Evolutionary conservation across 2,113 vertebrate genomes (phyloP), one percentile per base, ranked within the genome.

Genomic region (Embiotoca jacksoni): DNA sequence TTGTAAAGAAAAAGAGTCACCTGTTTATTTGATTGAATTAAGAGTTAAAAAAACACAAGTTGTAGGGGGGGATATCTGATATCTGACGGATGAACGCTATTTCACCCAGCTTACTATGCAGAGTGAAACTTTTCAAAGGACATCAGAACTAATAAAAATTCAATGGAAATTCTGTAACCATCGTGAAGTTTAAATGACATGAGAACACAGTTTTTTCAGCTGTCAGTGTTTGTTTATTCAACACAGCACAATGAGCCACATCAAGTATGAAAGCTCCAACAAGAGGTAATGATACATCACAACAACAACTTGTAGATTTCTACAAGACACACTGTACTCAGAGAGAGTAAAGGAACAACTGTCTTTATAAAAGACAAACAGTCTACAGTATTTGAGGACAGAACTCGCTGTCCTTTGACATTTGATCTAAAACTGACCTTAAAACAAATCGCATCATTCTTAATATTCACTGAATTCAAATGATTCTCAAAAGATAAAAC

Each of bases 301-400:
- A 85, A 67, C 72, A 72, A 75, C 35, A 65, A 54, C 69, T 63
- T 84, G 78, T 77, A 82, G 67, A 71, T 73, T 77, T 75, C 14
- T 15, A 72, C 77, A 81, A 83, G 54, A 86, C 57, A 57, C 58
- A 44, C 13, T 52, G 55, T 79, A 81, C 64, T 89, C 75, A 41
- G 1, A 75, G 13, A 59, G 36, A 76, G 63, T 79, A 60, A 62
- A 77, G 16, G 75, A 72, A 60, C 63, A 78, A 2, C 13, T 44
- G 72, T 87, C 75, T 86, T 84, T 68, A 66, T 70, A 69, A 70
- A 74, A 64, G 52, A 74, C 41, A 15, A 15, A 49, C 16, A 52
- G 3, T 41, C 41, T 11, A 13, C 13, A 44, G 3, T 33, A 52
- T 46, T 55, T 49, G 9, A 55, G 49, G 9, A 67, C 39, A 53